Evolutionary conservation across 2,888 invertebrate genomes (phyloP).

Genomic region (Lepidonotus clava): DNA sequence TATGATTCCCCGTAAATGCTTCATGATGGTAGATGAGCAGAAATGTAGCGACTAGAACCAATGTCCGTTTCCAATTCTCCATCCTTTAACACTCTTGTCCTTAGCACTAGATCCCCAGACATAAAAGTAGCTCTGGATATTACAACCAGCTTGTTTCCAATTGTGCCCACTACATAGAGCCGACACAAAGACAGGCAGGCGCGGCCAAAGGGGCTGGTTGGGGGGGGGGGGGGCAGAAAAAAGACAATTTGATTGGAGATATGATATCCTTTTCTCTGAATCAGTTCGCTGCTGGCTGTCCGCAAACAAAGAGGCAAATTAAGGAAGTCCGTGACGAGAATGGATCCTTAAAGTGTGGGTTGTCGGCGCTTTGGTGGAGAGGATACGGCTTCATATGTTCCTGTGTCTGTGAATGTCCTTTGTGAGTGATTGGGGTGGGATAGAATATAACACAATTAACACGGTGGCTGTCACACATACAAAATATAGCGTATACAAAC

Average conservation of each 20-base stretch:
- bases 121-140: neutral
- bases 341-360: neutral
- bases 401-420: neutral
- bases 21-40: too few relatives aligned
- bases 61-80: too few relatives aligned
- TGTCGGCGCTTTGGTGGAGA: too few relatives aligned
- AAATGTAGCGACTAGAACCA: too few relatives aligned
- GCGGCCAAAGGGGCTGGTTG: neutral
- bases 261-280: constrained; percentile 24
- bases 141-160: neutral
- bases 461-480: neutral
- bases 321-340: constrained; percentile 2
- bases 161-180: too few relatives aligned
- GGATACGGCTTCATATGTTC: too few relatives aligned
- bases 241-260: constrained; percentile 12
- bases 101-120: too few relatives aligned
- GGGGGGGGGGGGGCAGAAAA: neutral
- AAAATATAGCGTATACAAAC: neutral
- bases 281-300: neutral
- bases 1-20: too few relatives aligned
- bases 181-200: neutral
- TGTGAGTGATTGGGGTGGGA: neutral
- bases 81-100: too few relatives aligned
- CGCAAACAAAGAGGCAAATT: neutral
- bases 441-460: neutral